A percentile compares a stretch with the other conserved stretches of the same genome.
These are phyloP conservation scores for Drosophila crucigera DNA, from an alignment of 2,888 invertebrate genomes.

Conservation along the genomic window DNA sequence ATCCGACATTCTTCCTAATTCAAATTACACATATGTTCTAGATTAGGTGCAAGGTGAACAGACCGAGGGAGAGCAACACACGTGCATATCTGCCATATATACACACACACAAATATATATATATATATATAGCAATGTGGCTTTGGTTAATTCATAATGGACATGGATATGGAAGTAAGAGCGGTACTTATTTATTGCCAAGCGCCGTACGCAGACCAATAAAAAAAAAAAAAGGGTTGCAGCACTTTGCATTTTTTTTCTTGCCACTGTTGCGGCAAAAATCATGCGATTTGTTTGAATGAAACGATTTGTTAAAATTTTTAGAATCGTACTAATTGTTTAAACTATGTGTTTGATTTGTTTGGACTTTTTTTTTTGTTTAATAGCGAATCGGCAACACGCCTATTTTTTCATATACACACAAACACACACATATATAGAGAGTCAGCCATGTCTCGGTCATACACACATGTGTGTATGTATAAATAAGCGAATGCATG, in stretches of 20 bases:
- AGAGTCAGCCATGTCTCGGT: conserved; percentile 71
- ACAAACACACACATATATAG: conserved; percentile 37
- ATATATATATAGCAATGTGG: neutral
- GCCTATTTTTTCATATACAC: conserved; percentile 72
- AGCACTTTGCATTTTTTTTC: conserved; percentile 30
- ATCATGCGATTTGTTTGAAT: conserved; percentile 33
- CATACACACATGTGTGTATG: conserved; percentile 36
- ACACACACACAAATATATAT: neutral
- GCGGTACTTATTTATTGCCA: conserved; percentile 48
- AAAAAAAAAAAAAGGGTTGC: conserved; percentile 51
- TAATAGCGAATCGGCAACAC: conserved; percentile 64
- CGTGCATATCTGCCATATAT: conserved; percentile 36
- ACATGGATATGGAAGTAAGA: conserved; percentile 29
- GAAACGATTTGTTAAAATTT: conserved; percentile 19
- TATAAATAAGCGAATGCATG: conserved; percentile 40
- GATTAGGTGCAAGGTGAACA: conserved; percentile 18
- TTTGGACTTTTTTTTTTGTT: conserved; percentile 49
- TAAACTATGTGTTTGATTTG: conserved; percentile 55
- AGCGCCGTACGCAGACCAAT: conserved; percentile 51
- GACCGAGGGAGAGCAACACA: conserved; percentile 29
- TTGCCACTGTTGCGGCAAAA: conserved; percentile 18
- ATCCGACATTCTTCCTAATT: conserved; percentile 35
- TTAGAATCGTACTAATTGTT: conserved; percentile 51
- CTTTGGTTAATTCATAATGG: conserved; percentile 51
- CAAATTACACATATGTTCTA: conserved; percentile 24